Evolutionary conservation across 2,113 vertebrate genomes (phyloP), one percentile per base, ranked within the genome.

Genomic region (Epinephelus lanceolatus): DNA sequence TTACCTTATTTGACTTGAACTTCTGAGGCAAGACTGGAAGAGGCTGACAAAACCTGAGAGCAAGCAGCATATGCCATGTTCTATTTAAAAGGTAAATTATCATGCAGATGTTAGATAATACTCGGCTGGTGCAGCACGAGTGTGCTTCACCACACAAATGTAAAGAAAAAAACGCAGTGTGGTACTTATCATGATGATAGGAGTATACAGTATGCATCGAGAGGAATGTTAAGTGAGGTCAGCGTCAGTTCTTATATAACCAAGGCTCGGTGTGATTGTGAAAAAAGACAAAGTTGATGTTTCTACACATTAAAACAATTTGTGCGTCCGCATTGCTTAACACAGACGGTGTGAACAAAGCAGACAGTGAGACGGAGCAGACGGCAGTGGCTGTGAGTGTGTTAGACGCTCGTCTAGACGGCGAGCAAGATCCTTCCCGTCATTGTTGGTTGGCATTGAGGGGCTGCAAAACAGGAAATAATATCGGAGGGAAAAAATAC

Each of bases 401-500:
- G 78, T 91, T 76, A 79, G 85, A 83, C 76, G 27, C 76, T 86
- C n/a, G 91, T 94, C 94, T 94, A 94, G 94, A 94, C 92, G 25
- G 78, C 52, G 63, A 81, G 85, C 81, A 13, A 91, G 88, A 91
- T 92, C 89, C 92, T 94, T 94, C 90, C 93, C 86, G 59, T 90
- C 92, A 94, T 93, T 94, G 92, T 94, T 93, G 88, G 66, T 76
- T 83, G 88, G 86, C 81, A 87, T 68, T 91, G 88, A 93, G 37
- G 68, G 78, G 66, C 87, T 86, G 85, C 85, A 94, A 93, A 94
- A 94, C 94, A 94, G 93, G 93, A 94, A 92, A 86, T 83, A 62
- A 89, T 89, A 21, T 85, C 63, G 60, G 79, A 83, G 62, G 78
- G 78, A 85, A 84, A 89, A 90, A 74, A 86, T 1, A 45, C 56